phyloP scores from a whole-genome alignment of 2,797 vertebrate species.

The Jordanella pulchra region DNA sequence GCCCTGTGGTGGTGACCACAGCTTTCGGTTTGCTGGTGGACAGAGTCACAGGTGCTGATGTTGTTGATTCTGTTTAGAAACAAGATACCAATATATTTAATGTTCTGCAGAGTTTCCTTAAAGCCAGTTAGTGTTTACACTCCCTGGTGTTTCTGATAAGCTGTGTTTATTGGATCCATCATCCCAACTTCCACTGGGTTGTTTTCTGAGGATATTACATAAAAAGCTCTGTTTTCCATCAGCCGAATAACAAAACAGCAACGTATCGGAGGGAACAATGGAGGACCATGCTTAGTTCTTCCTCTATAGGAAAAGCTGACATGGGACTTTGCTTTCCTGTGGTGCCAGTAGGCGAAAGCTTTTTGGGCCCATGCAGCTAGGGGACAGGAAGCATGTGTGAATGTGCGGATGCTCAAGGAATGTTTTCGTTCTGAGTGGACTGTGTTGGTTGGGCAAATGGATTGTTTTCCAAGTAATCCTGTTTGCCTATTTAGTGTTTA shows the following conservation, averaged over 20 bases:
- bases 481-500: conserved; percentile 67
- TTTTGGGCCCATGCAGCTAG: conserved; percentile 40
- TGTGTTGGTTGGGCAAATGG: conserved; percentile 54
- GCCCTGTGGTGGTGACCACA: conserved; percentile 26
- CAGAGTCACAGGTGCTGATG: conserved; percentile 60
- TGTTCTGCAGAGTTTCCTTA: conserved; percentile 14
- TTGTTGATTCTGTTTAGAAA: conserved; percentile 69
- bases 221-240: conserved; percentile 49
- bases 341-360: conserved; percentile 55
- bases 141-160: conserved; percentile 38
- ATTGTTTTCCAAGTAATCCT: conserved; percentile 61
- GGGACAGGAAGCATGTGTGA: conserved; percentile 79
- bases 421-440: conserved; percentile 65
- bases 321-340: conserved; percentile 74
- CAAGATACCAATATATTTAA: background rate
- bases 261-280: conserved; percentile 71
- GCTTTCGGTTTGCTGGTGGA: conserved; percentile 54
- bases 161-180: conserved; percentile 44
- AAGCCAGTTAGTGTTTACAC: conserved; percentile 26
- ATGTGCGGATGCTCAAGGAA: conserved; percentile 78
- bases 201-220: conserved; percentile 45
- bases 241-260: conserved; percentile 57
- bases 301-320: conserved; percentile 78
- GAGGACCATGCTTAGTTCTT: conserved; percentile 64
- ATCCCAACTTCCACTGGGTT: conserved; percentile 31